These are phyloP conservation scores for Zosterops japonicus DNA, from an alignment of 2,113 vertebrate genomes.

Conservation along the genomic window DNA sequence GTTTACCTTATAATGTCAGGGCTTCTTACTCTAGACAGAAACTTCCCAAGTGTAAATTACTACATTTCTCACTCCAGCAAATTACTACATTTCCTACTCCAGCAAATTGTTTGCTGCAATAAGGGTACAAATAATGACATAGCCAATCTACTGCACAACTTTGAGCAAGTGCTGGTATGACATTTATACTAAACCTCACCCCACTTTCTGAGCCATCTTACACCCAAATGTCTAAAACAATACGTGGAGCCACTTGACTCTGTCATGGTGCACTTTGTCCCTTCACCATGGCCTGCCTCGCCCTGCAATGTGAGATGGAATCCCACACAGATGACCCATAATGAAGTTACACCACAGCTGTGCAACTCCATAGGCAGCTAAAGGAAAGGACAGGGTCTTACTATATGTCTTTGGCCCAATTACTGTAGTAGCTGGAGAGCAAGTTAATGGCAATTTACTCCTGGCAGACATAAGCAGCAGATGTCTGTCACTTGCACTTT, in stretches of 20 bases:
- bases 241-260: background rate
- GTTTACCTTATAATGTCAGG: background rate
- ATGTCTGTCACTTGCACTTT: background rate
- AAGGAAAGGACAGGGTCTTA: background rate
- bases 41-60: background rate
- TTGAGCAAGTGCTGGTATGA: background rate
- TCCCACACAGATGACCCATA: background rate
- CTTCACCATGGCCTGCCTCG: rapidly evolving
- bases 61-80: background rate
- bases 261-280: background rate
- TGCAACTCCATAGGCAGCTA: background rate
- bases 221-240: background rate
- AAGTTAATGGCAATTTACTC: background rate
- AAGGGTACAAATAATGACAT: background rate
- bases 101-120: background rate
- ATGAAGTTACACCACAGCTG: background rate
- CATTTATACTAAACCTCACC: background rate
- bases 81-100: background rate
- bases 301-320: background rate
- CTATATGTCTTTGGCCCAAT: background rate
- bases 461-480: background rate
- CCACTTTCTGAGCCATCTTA: background rate
- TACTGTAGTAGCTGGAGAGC: background rate
- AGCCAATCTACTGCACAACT: background rate
- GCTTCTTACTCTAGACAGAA: background rate